Evolutionary conservation across 2,888 invertebrate genomes (phyloP).

Genomic region (Hofmannophila pseudospretella): DNA sequence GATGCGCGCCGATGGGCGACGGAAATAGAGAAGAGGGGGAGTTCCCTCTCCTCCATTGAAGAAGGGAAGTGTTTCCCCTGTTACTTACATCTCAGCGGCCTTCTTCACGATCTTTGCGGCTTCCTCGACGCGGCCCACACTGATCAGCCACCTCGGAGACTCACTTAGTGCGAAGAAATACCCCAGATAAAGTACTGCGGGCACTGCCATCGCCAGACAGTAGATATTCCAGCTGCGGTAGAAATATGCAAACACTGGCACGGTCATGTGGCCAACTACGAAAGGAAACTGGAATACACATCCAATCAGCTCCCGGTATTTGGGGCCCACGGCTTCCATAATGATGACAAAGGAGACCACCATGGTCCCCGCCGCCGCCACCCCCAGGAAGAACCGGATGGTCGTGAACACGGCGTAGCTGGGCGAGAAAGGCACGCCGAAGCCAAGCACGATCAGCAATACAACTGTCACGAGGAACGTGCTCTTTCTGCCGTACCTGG

Average conservation of each 20-base stretch:
- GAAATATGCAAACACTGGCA: constrained; percentile 80
- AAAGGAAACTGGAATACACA: constrained; percentile 84
- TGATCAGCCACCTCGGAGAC: constrained; percentile 88
- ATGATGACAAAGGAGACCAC: constrained; percentile 84
- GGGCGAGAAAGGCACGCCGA: constrained; percentile 82
- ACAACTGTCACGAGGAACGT: constrained; percentile 83
- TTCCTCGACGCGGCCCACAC: constrained; percentile 81
- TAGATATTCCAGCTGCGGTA: constrained; percentile 81
- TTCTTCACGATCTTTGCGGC: constrained; percentile 81
- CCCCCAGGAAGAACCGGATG: constrained; percentile 82
- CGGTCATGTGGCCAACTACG: constrained; percentile 81
- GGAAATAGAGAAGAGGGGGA: too few relatives aligned
- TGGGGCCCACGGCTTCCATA: constrained; percentile 80
- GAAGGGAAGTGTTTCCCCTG: too few relatives aligned
- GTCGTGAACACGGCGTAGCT: constrained; percentile 77
- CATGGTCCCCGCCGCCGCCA: constrained; percentile 90
- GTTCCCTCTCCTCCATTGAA: too few relatives aligned
- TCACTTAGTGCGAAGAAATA: constrained; percentile 86
- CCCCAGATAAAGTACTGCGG: constrained; percentile 77
- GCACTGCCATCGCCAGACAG: constrained; percentile 80
- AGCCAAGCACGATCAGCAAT: constrained; percentile 81
- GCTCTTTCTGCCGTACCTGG: constrained; percentile 85
- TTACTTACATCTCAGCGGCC: constrained; percentile 76
- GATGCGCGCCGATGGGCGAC: too few relatives aligned
- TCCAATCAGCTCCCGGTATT: constrained; percentile 72